Conservation (phyloP, 1,140 invertebrate genomes). For the Lepidostoma basale region DNA sequence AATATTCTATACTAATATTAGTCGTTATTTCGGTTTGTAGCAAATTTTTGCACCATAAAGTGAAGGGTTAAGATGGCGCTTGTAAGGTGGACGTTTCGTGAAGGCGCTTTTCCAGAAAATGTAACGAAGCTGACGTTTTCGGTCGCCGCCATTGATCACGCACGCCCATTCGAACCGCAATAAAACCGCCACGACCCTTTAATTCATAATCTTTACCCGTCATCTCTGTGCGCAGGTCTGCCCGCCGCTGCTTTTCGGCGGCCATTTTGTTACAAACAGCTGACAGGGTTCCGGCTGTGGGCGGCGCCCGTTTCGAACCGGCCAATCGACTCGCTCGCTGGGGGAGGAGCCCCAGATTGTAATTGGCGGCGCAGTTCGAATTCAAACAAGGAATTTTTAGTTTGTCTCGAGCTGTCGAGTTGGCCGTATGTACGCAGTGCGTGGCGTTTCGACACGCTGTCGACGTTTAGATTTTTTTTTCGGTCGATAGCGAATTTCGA, state of each 20-base stretch:
- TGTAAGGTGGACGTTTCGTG: too few species aligned
- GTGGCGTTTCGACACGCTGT: too few species aligned
- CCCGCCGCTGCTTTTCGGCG: background rate
- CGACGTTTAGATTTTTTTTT: too few species aligned
- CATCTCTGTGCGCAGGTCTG: background rate
- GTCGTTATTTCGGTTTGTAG: too few species aligned
- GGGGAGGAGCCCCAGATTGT: background rate
- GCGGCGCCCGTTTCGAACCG: background rate
- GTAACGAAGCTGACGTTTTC: background rate
- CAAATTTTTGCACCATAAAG: too few species aligned
- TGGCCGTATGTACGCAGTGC: background rate
- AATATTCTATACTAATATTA: too few species aligned
- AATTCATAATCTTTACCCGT: conserved; percentile 26
- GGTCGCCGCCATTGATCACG: background rate
- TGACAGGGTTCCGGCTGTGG: conserved; percentile 8
- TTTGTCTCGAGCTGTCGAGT: conserved; percentile 18
- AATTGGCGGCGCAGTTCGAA: conserved; percentile 6
- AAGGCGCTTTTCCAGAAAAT: background rate
- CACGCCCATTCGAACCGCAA: conserved; percentile 11
- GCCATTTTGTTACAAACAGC: conserved; percentile 28
- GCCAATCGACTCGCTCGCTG: background rate
- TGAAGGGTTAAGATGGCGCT: too few species aligned
- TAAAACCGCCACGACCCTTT: conserved; percentile 13
- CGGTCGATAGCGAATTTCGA: background rate
- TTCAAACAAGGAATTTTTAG: conserved; percentile 17